Conservation (phyloP, 2,888 invertebrate genomes). For the Mechanitis messenoides region DNA sequence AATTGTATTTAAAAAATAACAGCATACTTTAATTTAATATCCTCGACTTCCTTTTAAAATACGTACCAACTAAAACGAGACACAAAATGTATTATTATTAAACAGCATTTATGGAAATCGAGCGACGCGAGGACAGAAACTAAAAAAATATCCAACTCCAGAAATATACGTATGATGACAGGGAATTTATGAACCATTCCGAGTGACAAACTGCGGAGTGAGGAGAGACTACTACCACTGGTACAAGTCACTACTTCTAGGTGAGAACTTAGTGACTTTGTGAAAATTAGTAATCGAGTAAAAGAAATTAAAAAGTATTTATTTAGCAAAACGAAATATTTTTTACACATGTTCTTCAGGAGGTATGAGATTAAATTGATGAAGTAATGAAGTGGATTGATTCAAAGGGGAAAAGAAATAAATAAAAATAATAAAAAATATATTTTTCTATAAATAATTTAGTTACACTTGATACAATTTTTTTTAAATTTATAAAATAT, state of each 20-base stretch:
- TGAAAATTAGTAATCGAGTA: not conserved
- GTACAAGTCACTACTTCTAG: conserved; percentile 21
- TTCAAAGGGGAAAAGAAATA: no score
- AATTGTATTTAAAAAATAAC: no score
- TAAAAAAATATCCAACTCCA: conserved; percentile 35
- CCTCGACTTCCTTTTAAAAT: conserved; percentile 26
- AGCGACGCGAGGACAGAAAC: conserved; percentile 23
- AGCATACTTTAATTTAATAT: conserved; percentile 14
- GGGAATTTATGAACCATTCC: conserved; percentile 72
- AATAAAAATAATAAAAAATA: no score
- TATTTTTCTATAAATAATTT: no score
- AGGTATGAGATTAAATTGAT: no score
- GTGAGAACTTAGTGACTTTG: not conserved
- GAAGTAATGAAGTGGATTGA: no score
- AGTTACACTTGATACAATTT: no score
- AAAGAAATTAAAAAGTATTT: no score
- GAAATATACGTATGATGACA: conserved; percentile 65
- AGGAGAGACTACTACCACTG: conserved; percentile 39
- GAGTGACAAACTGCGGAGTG: conserved; percentile 65
- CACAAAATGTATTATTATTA: conserved; percentile 30
- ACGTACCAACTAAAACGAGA: conserved; percentile 4
- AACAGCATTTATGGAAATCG: conserved; percentile 33
- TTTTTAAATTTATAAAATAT: no score
- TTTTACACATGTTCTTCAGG: no score
- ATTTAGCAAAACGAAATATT: no score